These are phyloP conservation scores for Hofmannophila pseudospretella DNA, from an alignment of 2,888 invertebrate genomes.

Conservation along the genomic window DNA sequence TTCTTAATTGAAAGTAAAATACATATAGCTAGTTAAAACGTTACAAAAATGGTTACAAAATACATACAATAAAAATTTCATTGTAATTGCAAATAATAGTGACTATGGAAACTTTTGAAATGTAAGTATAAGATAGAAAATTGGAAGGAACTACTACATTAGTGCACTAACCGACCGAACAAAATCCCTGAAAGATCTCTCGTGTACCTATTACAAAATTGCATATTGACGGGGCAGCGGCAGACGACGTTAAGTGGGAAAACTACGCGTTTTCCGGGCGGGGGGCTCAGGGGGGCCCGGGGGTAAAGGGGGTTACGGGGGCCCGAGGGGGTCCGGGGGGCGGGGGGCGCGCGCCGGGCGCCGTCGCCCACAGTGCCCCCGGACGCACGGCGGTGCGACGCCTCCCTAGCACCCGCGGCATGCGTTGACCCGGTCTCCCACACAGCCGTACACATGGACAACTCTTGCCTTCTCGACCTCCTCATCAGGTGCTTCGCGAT, in stretches of 20 bases:
- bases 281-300: slow-evolving; percentile 16
- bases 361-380: slow-evolving; percentile 59
- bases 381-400: slow-evolving; percentile 73
- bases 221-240: slow-evolving; percentile 40
- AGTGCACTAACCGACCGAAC: too few relatives aligned
- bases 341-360: slow-evolving; percentile 25
- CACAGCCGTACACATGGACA: slow-evolving; percentile 75
- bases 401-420: slow-evolving; percentile 70
- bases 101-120: too few relatives aligned
- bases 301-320: slow-evolving; percentile 20
- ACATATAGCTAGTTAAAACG: too few relatives aligned
- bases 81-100: too few relatives aligned
- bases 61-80: too few relatives aligned
- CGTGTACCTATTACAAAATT: slow-evolving; percentile 42
- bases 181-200: too few relatives aligned
- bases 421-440: slow-evolving; percentile 68
- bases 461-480: slow-evolving; percentile 78
- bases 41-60: too few relatives aligned
- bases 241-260: slow-evolving; percentile 59
- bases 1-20: too few relatives aligned
- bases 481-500: slow-evolving; percentile 79
- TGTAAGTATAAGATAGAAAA: too few relatives aligned
- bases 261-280: slow-evolving; percentile 63
- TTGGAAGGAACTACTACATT: too few relatives aligned
- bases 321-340: slow-evolving; percentile 33